Conservation (phyloP, 2,888 invertebrate genomes). For the Sceliomorpha sp. region DNA sequence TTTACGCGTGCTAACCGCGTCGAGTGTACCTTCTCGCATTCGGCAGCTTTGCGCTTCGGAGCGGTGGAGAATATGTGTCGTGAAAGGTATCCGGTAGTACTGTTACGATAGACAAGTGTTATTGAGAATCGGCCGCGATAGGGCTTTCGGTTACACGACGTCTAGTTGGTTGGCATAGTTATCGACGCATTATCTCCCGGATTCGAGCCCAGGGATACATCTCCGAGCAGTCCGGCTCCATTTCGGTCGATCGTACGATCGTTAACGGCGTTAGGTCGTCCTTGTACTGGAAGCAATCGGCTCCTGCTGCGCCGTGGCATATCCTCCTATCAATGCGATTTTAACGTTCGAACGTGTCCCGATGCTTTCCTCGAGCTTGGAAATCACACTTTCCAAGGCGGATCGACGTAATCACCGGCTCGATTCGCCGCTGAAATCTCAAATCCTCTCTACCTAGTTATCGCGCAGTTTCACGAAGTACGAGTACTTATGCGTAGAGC, state of each 20-base stretch:
- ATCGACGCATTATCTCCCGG: constrained; percentile 35
- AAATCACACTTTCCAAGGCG: constrained; percentile 32
- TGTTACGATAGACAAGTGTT: constrained; percentile 11
- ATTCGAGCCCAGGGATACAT: constrained; percentile 42
- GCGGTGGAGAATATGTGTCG: too few species aligned
- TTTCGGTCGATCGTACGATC: constrained; percentile 26
- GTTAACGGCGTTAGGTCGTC: constrained; percentile 32
- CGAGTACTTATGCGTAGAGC: too few species aligned
- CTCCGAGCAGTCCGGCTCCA: constrained; percentile 7
- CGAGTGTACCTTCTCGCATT: too few species aligned
- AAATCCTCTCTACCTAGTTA: constrained; percentile 31
- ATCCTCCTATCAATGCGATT: constrained; percentile 31
- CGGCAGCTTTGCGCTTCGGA: too few species aligned
- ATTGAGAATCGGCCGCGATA: constrained; percentile 15
- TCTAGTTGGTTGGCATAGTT: constrained; percentile 29
- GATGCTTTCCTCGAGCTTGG: constrained; percentile 33
- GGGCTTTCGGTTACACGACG: constrained; percentile 19
- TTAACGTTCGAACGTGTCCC: constrained; percentile 30
- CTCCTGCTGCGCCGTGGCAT: constrained; percentile 29
- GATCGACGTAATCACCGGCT: constrained; percentile 20
- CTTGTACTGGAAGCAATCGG: constrained; percentile 35
- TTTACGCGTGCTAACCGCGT: too few species aligned
- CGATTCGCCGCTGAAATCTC: constrained; percentile 30
- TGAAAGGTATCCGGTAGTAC: too few species aligned
- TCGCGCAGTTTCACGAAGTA: constrained; percentile 22